Conservation (phyloP, 2,888 invertebrate genomes). For the Augiades crinisus region DNA sequence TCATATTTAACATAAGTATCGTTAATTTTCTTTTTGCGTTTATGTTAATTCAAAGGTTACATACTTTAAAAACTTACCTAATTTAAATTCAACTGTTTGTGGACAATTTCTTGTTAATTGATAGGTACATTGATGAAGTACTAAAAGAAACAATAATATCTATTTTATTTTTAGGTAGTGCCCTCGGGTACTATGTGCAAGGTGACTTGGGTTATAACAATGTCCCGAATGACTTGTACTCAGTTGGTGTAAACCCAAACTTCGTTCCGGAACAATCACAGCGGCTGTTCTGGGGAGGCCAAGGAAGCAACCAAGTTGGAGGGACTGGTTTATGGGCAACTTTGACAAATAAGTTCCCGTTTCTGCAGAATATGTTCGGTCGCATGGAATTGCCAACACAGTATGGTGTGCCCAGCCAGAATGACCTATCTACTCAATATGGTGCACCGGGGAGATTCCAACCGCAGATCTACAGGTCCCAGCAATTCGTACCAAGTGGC, state of each 20-base stretch:
- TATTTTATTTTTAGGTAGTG: slow-evolving; percentile 54
- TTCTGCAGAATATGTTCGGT: slow-evolving; percentile 68
- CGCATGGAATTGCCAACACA: slow-evolving; percentile 59
- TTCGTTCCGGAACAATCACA: slow-evolving; percentile 61
- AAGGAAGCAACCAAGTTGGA: slow-evolving; percentile 70
- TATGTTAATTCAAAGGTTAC: too few relatives aligned
- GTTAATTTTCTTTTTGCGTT: too few relatives aligned
- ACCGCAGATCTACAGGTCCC: slow-evolving; percentile 40
- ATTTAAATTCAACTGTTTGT: too few relatives aligned
- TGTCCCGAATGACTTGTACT: slow-evolving; percentile 59
- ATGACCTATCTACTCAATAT: slow-evolving; percentile 35
- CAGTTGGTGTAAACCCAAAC: slow-evolving; percentile 49
- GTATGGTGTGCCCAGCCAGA: slow-evolving; percentile 50
- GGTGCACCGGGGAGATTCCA: slow-evolving; percentile 35
- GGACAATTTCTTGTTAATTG: not conserved
- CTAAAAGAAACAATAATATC: not conserved
- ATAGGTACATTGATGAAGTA: not conserved
- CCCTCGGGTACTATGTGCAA: slow-evolving; percentile 59
- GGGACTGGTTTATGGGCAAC: slow-evolving; percentile 68
- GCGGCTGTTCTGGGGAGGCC: slow-evolving; percentile 63
- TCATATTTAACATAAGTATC: too few relatives aligned
- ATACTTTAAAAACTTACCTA: too few relatives aligned
- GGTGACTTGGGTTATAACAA: slow-evolving; percentile 60
- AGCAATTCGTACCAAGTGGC: slow-evolving; percentile 47
- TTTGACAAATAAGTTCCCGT: slow-evolving; percentile 70